These are phyloP conservation scores for Idaea straminata DNA, from an alignment of 2,888 invertebrate species.

Conservation along the genomic window DNA sequence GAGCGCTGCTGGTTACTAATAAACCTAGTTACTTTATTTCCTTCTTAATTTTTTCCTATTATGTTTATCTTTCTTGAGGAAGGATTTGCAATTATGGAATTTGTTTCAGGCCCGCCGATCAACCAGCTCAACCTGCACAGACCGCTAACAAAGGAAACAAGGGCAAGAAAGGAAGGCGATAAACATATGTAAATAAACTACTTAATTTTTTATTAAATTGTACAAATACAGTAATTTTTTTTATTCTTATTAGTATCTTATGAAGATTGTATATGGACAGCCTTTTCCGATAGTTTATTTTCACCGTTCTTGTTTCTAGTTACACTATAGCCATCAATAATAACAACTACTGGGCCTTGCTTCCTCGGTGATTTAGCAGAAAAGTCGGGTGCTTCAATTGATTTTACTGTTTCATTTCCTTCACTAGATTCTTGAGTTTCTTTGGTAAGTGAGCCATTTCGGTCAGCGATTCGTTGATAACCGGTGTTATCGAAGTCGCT, in stretches of 20 bases:
- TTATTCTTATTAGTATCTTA: conserved; percentile 8
- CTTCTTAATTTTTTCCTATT: too few relatives aligned
- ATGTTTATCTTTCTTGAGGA: too few relatives aligned
- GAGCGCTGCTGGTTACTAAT: too few relatives aligned
- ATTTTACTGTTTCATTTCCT: conserved; percentile 59
- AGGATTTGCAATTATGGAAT: neutral
- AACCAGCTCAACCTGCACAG: conserved; percentile 65
- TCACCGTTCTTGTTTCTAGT: conserved; percentile 68
- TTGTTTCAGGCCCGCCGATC: conserved; percentile 68
- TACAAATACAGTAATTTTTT: conserved; percentile 23
- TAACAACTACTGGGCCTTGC: conserved; percentile 53
- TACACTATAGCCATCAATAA: conserved; percentile 71
- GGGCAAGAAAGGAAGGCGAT: conserved; percentile 75
- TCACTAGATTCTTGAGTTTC: conserved; percentile 64
- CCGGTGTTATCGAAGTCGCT: conserved; percentile 54
- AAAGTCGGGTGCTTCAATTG: conserved; percentile 22
- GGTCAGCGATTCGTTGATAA: conserved; percentile 64
- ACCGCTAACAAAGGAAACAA: conserved; percentile 58
- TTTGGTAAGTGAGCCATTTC: conserved; percentile 64
- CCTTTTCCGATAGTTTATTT: conserved; percentile 59
- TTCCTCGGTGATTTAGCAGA: conserved; percentile 33
- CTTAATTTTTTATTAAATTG: conserved; percentile 24
- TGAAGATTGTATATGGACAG: conserved; percentile 53
- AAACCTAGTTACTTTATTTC: too few relatives aligned
- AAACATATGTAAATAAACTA: conserved; percentile 33